phyloP scores from a whole-genome alignment of 2,888 invertebrate genomes.

The Autographa pulchrina region DNA sequence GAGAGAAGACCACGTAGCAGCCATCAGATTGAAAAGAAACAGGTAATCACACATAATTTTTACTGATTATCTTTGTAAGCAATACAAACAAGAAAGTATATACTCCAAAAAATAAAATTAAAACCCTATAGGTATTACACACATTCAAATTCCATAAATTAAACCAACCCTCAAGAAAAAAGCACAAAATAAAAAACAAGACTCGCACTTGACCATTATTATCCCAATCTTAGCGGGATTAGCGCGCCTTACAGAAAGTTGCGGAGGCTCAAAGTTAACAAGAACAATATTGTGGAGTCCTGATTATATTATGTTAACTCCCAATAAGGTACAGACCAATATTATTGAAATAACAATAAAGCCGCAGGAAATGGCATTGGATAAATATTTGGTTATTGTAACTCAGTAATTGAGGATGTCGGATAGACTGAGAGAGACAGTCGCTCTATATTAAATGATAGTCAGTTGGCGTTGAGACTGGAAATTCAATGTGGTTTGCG shows the following conservation, averaged over 20 bases:
- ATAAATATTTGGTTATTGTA: neutral
- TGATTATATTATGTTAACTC: neutral
- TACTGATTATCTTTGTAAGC: no score
- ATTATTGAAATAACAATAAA: slow-evolving; percentile 14
- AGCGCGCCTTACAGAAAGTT: slow-evolving; percentile 30
- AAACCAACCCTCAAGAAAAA: neutral
- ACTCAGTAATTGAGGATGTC: neutral
- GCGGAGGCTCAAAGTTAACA: neutral
- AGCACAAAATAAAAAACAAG: slow-evolving; percentile 40
- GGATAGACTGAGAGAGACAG: neutral
- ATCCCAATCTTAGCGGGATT: slow-evolving; percentile 36
- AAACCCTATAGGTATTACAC: neutral
- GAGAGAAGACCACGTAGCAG: no score
- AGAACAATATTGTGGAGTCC: slow-evolving; percentile 16
- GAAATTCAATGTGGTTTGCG: no score
- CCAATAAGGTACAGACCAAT: slow-evolving; percentile 7
- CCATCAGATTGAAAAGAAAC: no score
- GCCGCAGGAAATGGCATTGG: neutral
- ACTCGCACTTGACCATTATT: slow-evolving; percentile 47
- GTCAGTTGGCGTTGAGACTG: neutral
- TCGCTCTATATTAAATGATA: neutral
- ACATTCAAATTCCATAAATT: neutral
- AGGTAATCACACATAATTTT: no score
- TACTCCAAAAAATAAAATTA: no score
- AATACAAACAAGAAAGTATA: no score